Evolutionary conservation across 2,888 invertebrate species (phyloP).

Genomic region (Diarsia dahlii): DNA sequence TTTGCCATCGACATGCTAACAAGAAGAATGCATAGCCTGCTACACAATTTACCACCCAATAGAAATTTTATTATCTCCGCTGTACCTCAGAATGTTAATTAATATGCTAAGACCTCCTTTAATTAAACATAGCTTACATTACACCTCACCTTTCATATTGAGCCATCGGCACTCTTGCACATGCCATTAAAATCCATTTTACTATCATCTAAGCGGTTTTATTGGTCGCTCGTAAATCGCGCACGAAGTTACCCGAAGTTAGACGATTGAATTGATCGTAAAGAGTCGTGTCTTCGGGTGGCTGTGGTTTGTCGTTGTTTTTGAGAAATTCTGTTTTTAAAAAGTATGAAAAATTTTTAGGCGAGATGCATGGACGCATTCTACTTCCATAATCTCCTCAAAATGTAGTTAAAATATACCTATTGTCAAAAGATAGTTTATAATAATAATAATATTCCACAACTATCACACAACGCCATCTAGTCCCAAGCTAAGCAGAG

Average conservation of each 20-base stretch:
- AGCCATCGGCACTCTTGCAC: constrained; percentile 73
- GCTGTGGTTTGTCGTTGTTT: constrained; percentile 20
- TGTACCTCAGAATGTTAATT: constrained; percentile 23
- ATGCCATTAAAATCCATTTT: constrained; percentile 81
- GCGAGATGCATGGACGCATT: neutral
- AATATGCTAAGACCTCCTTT: constrained; percentile 34
- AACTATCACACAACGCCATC: too few relatives aligned
- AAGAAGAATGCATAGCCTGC: neutral
- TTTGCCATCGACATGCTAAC: neutral
- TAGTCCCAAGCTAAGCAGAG: too few relatives aligned
- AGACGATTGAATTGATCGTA: constrained; percentile 79
- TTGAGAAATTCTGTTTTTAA: constrained; percentile 1
- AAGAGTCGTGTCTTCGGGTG: constrained; percentile 70
- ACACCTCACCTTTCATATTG: constrained; percentile 65
- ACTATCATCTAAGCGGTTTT: constrained; percentile 79
- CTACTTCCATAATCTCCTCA: neutral
- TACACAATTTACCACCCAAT: neutral
- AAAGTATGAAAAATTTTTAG: neutral
- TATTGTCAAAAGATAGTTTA: neutral
- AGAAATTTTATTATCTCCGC: constrained; percentile 1
- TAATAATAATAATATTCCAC: too few relatives aligned
- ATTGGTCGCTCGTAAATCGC: constrained; percentile 77
- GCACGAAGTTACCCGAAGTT: constrained; percentile 75
- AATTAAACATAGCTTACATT: constrained; percentile 56
- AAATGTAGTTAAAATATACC: neutral